Evolutionary conservation across 2,113 vertebrate genomes (phyloP).

Genomic region (Rhabdomys dilectus): DNA sequence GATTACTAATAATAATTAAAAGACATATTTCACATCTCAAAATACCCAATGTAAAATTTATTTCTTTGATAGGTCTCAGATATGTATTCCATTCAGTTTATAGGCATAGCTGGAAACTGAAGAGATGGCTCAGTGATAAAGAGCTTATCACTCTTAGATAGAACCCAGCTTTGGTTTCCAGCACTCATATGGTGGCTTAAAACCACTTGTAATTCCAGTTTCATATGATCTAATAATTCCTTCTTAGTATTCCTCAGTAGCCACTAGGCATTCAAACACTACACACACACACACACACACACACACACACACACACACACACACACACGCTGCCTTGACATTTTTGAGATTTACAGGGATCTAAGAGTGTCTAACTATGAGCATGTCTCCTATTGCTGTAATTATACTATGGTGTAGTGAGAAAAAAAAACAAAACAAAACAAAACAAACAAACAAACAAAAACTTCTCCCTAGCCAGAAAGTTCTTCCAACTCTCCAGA

Average conservation of each 20-base stretch:
- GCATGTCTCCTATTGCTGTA: not conserved
- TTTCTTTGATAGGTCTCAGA: not conserved
- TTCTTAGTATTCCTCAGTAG: not conserved
- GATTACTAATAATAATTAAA: not conserved
- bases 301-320: too few relatives aligned
- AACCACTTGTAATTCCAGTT: not conserved
- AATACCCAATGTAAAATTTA: not conserved
- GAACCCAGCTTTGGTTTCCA: not conserved
- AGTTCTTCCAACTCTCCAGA: not conserved
- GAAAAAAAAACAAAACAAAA: too few relatives aligned
- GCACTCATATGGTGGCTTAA: not conserved
- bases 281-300: not conserved
- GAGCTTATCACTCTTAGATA: not conserved
- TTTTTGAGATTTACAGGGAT: not conserved
- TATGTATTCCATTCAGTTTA: not conserved
- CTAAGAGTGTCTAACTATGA: too few relatives aligned
- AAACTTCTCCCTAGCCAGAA: not conserved
- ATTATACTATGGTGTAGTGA: not conserved
- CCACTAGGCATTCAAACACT: not conserved
- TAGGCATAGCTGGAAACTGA: not conserved
- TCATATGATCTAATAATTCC: not conserved
- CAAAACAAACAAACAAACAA: too few relatives aligned
- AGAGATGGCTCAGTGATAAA: not conserved
- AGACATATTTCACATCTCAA: not conserved
- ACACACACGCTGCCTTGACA: not conserved